Evolutionary conservation across 2,113 vertebrate genomes (phyloP).

Genomic region (Campylorhamphus procurvoides): DNA sequence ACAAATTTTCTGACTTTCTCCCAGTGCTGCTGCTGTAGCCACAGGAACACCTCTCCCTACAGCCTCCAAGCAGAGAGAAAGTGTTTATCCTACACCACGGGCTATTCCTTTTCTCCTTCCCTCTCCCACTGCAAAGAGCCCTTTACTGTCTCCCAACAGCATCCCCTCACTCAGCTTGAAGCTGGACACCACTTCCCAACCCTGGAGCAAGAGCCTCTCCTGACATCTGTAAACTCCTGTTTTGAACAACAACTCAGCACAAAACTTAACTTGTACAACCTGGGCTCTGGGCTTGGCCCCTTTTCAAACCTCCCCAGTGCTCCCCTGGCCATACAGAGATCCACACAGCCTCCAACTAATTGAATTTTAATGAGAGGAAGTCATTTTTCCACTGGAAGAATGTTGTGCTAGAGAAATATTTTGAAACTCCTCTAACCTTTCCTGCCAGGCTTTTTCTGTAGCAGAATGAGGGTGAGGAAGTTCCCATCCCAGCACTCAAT

Average conservation of each 20-base stretch:
- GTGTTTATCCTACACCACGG: not conserved
- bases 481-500: not conserved
- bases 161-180: not conserved
- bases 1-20: not conserved
- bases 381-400: conserved; percentile 13
- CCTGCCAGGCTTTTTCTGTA: not conserved
- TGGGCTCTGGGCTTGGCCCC: not conserved
- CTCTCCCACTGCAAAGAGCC: not conserved
- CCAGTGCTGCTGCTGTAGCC: not conserved
- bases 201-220: not conserved
- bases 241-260: not conserved
- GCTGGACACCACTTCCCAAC: not conserved
- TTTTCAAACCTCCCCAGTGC: not conserved
- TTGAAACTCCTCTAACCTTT: not conserved
- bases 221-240: not conserved
- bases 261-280: not conserved
- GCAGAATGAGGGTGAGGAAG: accelerated
- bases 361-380: conserved; percentile 55
- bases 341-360: conserved; percentile 7
- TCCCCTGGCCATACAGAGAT: conserved; percentile 33
- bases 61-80: not conserved
- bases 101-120: not conserved
- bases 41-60: not conserved
- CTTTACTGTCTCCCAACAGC: not conserved
- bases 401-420: not conserved